Conservation (phyloP, 2,888 invertebrate species). For the Drosophila acutilabella region DNA sequence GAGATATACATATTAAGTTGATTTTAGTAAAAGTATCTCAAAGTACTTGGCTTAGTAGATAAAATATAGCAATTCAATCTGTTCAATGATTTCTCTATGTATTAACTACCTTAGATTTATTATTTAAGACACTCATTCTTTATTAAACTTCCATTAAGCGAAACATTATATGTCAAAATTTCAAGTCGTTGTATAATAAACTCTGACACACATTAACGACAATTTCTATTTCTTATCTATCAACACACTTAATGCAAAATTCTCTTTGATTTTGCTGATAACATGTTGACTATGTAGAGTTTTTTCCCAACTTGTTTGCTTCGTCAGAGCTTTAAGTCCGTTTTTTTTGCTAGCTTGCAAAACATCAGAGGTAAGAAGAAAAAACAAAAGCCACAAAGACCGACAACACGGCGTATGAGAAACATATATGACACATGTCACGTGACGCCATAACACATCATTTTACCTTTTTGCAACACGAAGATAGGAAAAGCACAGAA, state of each 20-base stretch:
- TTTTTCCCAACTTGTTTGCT: not conserved
- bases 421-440: slow-evolving; percentile 70
- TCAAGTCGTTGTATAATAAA: slow-evolving; percentile 14
- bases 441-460: slow-evolving; percentile 68
- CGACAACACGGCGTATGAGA: slow-evolving; percentile 53
- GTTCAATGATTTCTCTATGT: no score
- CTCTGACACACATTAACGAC: slow-evolving; percentile 5
- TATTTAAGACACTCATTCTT: no score
- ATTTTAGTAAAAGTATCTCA: no score
- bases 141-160: no score
- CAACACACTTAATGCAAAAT: slow-evolving; percentile 46
- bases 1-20: no score
- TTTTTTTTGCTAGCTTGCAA: slow-evolving; percentile 15
- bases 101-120: no score
- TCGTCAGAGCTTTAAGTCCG: slow-evolving; percentile 16
- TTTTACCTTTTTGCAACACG: slow-evolving; percentile 46
- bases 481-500: slow-evolving; percentile 1
- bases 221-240: slow-evolving; percentile 34
- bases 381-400: slow-evolving; percentile 20
- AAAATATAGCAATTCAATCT: no score
- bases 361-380: slow-evolving; percentile 13
- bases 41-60: no score
- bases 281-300: slow-evolving; percentile 10
- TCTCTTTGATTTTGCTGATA: slow-evolving; percentile 47
- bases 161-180: slow-evolving; percentile 7